Conservation (phyloP, 2,797 vertebrate genomes). For the Sebastes steindachneri region DNA sequence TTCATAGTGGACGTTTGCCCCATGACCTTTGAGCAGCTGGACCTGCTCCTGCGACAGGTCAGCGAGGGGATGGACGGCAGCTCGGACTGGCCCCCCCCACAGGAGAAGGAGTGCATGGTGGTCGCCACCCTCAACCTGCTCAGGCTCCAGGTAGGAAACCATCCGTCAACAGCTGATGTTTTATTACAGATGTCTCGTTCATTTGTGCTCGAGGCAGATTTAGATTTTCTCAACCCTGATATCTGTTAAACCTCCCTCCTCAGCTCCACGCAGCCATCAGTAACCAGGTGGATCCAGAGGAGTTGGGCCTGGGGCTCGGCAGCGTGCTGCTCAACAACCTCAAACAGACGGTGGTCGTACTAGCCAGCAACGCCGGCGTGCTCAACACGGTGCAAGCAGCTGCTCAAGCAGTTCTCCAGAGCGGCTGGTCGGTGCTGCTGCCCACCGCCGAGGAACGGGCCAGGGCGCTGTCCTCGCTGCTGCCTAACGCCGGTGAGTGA, state of each 20-base stretch:
- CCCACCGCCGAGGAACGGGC: constrained; percentile 97
- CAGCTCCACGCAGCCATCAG: constrained; percentile 97
- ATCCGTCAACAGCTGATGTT: not conserved
- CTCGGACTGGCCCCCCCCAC: constrained; percentile 96
- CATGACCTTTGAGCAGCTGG: constrained; percentile 96
- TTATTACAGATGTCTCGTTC: too few species aligned
- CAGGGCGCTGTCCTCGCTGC: constrained; percentile 92
- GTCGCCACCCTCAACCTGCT: constrained; percentile 94
- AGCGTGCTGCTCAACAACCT: constrained; percentile 93
- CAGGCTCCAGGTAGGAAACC: constrained; percentile 89
- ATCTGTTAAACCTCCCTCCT: not conserved
- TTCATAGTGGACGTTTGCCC: constrained; percentile 97
- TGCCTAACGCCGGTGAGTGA: constrained; percentile 91
- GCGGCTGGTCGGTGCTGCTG: constrained; percentile 96
- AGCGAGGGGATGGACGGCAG: constrained; percentile 98
- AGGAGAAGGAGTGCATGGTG: constrained; percentile 98
- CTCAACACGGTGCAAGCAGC: constrained; percentile 93
- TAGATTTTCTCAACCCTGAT: not conserved
- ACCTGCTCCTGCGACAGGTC: constrained; percentile 93
- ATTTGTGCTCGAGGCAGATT: too few species aligned
- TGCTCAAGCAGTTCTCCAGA: constrained; percentile 96
- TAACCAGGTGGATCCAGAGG: constrained; percentile 96
- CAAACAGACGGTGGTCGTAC: constrained; percentile 94
- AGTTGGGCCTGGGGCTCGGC: constrained; percentile 93
- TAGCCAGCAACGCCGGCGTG: constrained; percentile 96